Base-by-base conservation (phyloP, 2,888 invertebrate genomes). In the Sussaba pulchella region DNA sequence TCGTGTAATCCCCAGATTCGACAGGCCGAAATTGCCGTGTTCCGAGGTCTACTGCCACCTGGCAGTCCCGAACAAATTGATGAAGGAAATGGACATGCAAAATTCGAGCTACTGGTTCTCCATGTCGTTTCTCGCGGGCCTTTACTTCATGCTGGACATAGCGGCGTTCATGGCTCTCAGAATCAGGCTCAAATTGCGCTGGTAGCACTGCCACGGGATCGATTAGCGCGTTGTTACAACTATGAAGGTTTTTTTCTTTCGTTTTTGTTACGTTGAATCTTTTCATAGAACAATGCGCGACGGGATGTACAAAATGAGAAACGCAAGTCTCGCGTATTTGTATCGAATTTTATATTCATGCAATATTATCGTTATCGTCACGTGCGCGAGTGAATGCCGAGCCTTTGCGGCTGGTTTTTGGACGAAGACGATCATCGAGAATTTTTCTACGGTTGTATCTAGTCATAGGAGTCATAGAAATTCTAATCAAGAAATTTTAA, bases 1-100 rank as follows among this genome's bases (percentile, higher is more conserved):
- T n/a, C n/a, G n/a, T n/a, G n/a, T n/a, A n/a, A 36, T 39, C 43
- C 21, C 24, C 80, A 91, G 98, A 6, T 96, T 96, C 91, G 94
- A 96, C 85, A 93, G 98, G 0, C 94, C 94, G 0, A 95, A 95
- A 83, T 92, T 99, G 78, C 93, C 94, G 0, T 98, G 98, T 90
- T 94, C 95, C 0, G 94, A 94, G 17, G 93, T 95, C 0, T 97
- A 96, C 90, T 98, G 98, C 88, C 96, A 96, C 89, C 96, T 95
- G 88, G 92, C 94, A 10, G 93, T 94, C 70, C 97, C 97, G 0
- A 92, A 93, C 66, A 94, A 95, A 85, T 95, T 99, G 83, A 93
- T 99, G n/a, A 93, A 95, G 82, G 95, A 96, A 78, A 93, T 96
- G 86, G 97, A 96, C 89, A 95, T 97, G 94, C 91, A 93, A 0